phyloP scores from a whole-genome alignment of 2,113 vertebrate species.

The Xenopus laevis region DNA sequence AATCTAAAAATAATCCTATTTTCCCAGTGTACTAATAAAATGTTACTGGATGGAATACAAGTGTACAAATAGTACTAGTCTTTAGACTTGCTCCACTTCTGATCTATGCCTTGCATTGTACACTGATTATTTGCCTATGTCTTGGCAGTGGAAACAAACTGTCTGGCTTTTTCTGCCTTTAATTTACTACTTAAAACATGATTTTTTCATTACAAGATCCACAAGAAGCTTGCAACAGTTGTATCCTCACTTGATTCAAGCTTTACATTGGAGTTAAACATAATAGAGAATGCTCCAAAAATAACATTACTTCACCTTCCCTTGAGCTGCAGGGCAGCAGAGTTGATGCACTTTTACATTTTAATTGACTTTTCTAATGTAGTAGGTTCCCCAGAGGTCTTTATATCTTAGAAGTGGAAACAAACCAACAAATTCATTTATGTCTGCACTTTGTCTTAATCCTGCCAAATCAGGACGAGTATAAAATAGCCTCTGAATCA shows the following conservation, averaged over 20 bases:
- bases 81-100: background rate
- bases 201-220: conserved; percentile 46
- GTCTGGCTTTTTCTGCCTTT: conserved; percentile 49
- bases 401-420: conserved; percentile 52
- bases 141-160: conserved; percentile 44
- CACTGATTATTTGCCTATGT: conserved; percentile 10
- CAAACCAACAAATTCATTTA: conserved; percentile 56
- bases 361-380: conserved; percentile 53
- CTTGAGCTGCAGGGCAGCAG: conserved; percentile 48
- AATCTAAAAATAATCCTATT: conserved; percentile 29
- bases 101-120: conserved; percentile 30
- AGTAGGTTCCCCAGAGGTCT: conserved; percentile 53
- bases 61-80: no score
- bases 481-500: conserved; percentile 66
- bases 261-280: conserved; percentile 55
- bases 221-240: conserved; percentile 48
- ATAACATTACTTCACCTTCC: conserved; percentile 57
- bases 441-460: conserved; percentile 54
- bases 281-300: conserved; percentile 54
- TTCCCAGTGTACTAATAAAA: conserved; percentile 6
- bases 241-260: conserved; percentile 45
- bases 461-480: conserved; percentile 62
- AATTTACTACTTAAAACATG: conserved; percentile 49
- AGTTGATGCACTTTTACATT: conserved; percentile 51
- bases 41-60: background rate